phyloP scores from a whole-genome alignment of 2,797 vertebrate genomes.

The Eupleurogrammus muticus region DNA sequence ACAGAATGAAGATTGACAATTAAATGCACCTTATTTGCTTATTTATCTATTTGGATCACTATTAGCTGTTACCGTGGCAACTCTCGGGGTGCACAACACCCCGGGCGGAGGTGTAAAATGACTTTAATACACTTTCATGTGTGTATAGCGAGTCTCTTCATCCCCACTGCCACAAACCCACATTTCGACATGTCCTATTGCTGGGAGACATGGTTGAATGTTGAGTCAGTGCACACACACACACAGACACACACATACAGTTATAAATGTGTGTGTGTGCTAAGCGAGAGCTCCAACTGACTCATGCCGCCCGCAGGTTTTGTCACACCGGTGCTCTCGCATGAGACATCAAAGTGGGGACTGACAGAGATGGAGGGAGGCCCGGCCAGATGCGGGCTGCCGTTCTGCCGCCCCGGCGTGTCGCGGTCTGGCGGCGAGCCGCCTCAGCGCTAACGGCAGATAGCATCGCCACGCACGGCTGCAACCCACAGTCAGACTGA shows the following conservation, averaged over 20 bases:
- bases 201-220: slow-evolving; percentile 40
- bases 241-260: too few species aligned
- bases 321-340: slow-evolving; percentile 65
- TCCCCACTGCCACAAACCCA: slow-evolving; percentile 52
- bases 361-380: slow-evolving; percentile 63
- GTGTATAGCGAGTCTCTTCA: slow-evolving; percentile 30
- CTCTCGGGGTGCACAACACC: slow-evolving; percentile 6
- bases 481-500: slow-evolving; percentile 73
- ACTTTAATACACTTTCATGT: slow-evolving; percentile 27
- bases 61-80: slow-evolving; percentile 23
- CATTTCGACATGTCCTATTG: slow-evolving; percentile 28
- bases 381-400: slow-evolving; percentile 65
- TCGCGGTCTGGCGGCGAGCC: slow-evolving; percentile 60
- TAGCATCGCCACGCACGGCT: slow-evolving; percentile 76
- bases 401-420: slow-evolving; percentile 23
- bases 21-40: slow-evolving; percentile 14
- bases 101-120: slow-evolving; percentile 14
- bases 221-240: slow-evolving; percentile 43
- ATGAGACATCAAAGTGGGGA: slow-evolving; percentile 69
- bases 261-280: background rate
- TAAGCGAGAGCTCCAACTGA: slow-evolving; percentile 35
- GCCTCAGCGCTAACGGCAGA: slow-evolving; percentile 64
- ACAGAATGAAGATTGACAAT: slow-evolving; percentile 16
- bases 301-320: slow-evolving; percentile 54
- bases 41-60: slow-evolving; percentile 24